Base-by-base conservation (phyloP, 2,113 vertebrate species). In the Hippocampus abdominalis region DNA sequence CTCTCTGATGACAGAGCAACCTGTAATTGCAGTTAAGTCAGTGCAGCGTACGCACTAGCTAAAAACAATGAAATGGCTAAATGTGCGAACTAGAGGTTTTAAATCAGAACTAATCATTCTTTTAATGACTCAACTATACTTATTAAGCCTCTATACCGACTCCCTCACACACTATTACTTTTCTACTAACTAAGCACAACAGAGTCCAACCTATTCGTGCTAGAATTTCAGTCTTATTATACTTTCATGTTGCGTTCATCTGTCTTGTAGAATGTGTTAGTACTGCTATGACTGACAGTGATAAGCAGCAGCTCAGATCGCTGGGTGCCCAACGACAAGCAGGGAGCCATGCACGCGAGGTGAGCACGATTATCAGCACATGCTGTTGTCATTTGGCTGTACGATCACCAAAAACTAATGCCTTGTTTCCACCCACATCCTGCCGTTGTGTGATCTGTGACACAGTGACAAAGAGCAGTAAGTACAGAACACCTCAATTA, bases 401-500 rank as follows among this genome's bases (percentile, higher is more conserved):
- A 15, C 42, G 42, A 16, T 69, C 40, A 1, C n/a, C 54, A 10
- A 63, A 27, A 2, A 77, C 44, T 81, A 8, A 62, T 84, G 60
- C 25, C 81, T 61, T 77, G 20, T 74, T 73, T 80, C 65, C 63
- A 49, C 44, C 72, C 67, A 48, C 76, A 42, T 71, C 71, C 65
- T 42, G 64, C 69, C 71, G 66, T 61, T 53, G 32, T 67, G 40
- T 66, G 48, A 75, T 76, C 68, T 81, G 70, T 85, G 87, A 91
- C 80, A 76, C 91, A 95, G 96, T 15, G 94, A 95, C 80, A 94
- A 96, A 87, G 95, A 96, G 75, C 94, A 94, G 96, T 97, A 87
- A 96, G 95, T 96, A 92, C 72, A 85, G 64, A 68, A 59, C 69
- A 70, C 62, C 27, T 4, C 51, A 68, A 79, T 71, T 64, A 36